A percentile compares a stretch with the other conserved stretches of the same genome.
phyloP scores from a whole-genome alignment of 2,113 vertebrate species.

The Amphilophus citrinellus region DNA sequence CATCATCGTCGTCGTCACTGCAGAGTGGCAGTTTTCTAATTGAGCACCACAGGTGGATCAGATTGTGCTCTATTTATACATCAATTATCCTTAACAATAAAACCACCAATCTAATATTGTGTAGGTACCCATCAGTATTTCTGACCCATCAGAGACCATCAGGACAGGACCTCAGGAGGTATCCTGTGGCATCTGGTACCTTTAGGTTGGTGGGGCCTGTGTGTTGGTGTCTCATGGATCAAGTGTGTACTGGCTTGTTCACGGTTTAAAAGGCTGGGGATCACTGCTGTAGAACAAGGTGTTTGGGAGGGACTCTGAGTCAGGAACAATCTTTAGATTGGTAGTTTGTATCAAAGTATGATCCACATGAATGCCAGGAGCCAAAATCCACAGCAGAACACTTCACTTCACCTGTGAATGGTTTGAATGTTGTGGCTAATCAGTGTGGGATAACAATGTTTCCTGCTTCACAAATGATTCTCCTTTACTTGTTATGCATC shows the following conservation, averaged over 20 bases:
- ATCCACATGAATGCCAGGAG: background rate
- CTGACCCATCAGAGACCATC: background rate
- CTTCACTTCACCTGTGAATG: background rate
- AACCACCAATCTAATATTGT: background rate
- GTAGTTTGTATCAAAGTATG: background rate
- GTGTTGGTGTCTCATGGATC: background rate
- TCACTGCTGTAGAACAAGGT: background rate
- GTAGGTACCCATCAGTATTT: background rate
- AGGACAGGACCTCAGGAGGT: too few relatives aligned
- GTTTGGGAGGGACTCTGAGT: background rate
- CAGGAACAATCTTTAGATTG: background rate
- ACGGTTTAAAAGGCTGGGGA: background rate
- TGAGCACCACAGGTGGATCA: slow-evolving; percentile 50
- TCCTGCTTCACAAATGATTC: slow-evolving; percentile 27
- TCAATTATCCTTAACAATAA: background rate
- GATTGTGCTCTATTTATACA: background rate
- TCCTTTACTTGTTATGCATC: slow-evolving; percentile 45
- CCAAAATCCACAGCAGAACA: background rate
- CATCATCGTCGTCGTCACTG: slow-evolving; percentile 21
- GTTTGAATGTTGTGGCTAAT: background rate
- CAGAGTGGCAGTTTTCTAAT: slow-evolving; percentile 43
- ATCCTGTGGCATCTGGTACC: background rate
- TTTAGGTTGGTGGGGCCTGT: background rate
- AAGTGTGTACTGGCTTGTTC: background rate
- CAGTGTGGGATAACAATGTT: slow-evolving; percentile 6